Conservation (phyloP, 2,113 vertebrate genomes). For the Leptobrachium ailaonicum region DNA sequence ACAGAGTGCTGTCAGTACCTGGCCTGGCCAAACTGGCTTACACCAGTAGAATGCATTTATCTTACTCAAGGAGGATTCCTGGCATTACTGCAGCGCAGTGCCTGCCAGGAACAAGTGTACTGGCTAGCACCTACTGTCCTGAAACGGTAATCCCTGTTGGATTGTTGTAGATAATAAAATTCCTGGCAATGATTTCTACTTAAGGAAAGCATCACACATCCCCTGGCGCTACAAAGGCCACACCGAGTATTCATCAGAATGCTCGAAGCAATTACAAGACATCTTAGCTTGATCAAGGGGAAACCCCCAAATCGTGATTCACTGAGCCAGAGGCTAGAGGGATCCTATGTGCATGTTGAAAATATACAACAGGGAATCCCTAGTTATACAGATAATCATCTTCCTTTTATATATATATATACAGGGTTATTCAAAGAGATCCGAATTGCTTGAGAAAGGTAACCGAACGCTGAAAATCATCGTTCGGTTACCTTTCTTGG, state of each 20-base stretch:
- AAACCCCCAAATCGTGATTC: not conserved
- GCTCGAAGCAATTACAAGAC: not conserved
- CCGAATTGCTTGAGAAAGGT: no score
- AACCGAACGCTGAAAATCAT: no score
- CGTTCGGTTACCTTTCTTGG: no score
- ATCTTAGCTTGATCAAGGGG: not conserved
- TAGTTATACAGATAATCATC: no score
- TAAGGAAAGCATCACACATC: not conserved
- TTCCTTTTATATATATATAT: no score
- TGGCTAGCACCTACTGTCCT: constrained; percentile 2
- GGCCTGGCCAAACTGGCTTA: not conserved
- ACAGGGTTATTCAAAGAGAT: no score
- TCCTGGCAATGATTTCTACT: not conserved
- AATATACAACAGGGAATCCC: no score
- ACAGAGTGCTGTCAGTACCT: not conserved
- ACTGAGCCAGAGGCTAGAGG: no score
- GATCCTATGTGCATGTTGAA: no score
- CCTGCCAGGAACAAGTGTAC: not conserved
- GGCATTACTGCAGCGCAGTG: not conserved
- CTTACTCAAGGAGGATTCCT: not conserved
- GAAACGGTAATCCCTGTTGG: not conserved
- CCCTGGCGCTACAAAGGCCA: not conserved
- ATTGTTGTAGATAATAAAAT: not conserved
- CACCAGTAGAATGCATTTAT: not conserved
- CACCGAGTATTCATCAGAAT: not conserved